Conservation (phyloP, 2,113 vertebrate genomes). For the Rhea americana region DNA sequence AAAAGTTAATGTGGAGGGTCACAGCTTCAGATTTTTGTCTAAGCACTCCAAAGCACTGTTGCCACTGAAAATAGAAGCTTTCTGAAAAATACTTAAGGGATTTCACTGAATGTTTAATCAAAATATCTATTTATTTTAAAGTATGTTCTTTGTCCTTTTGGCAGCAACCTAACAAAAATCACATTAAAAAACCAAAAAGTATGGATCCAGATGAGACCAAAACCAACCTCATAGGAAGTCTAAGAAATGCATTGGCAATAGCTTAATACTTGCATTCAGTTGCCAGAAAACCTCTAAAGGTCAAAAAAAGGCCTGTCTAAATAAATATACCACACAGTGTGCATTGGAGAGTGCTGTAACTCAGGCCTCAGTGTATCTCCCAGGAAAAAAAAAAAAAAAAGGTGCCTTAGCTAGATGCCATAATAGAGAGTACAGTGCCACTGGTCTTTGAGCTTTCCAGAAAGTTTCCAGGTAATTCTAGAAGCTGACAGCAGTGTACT, state of each 20-base stretch:
- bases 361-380: background rate
- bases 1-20: background rate
- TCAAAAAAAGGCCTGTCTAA: background rate
- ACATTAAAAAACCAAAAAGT: background rate
- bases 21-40: background rate
- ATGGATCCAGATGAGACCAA: background rate
- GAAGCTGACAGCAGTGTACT: background rate
- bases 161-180: background rate
- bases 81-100: background rate
- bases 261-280: background rate
- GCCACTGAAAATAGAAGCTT: background rate
- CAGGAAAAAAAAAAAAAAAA: background rate
- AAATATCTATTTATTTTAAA: background rate
- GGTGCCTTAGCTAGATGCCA: background rate
- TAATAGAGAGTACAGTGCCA: background rate
- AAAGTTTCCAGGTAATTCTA: background rate
- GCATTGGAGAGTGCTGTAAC: background rate
- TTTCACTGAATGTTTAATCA: background rate
- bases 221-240: background rate
- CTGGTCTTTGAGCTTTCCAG: background rate
- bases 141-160: background rate
- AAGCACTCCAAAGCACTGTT: background rate
- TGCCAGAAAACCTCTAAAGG: background rate
- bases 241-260: background rate
- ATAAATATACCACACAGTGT: background rate